Evolutionary conservation across 2,113 vertebrate species (phyloP).

Genomic region (Axis porcinus): DNA sequence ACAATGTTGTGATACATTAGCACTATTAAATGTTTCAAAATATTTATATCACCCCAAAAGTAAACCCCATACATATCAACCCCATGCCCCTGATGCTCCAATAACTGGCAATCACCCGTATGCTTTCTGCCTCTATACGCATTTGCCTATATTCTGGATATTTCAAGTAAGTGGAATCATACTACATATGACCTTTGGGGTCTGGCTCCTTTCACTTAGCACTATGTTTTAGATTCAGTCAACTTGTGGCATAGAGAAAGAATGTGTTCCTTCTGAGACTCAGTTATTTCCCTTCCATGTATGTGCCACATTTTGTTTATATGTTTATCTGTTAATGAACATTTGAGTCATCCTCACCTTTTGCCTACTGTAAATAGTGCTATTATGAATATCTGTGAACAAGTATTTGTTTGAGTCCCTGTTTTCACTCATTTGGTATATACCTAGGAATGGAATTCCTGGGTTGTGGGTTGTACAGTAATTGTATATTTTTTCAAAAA

Average conservation of each 20-base stretch:
- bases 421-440: background rate
- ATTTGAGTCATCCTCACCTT: background rate
- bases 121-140: background rate
- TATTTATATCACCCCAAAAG: background rate
- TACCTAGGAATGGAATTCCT: background rate
- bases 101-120: background rate
- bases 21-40: background rate
- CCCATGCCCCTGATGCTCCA: background rate
- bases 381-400: background rate
- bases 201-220: background rate
- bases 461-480: background rate
- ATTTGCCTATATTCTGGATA: background rate
- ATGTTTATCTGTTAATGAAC: background rate
- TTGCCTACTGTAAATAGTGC: background rate
- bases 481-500: background rate
- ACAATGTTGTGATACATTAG: accelerated
- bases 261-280: background rate
- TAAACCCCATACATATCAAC: background rate
- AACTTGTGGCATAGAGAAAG: background rate
- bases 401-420: background rate
- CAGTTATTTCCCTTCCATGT: background rate
- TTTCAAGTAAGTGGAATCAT: background rate
- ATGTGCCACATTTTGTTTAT: background rate
- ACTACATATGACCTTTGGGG: background rate
- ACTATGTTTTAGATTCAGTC: background rate